Evolutionary conservation across 2,888 invertebrate genomes (phyloP).

Genomic region (Eupithecia inturbata): DNA sequence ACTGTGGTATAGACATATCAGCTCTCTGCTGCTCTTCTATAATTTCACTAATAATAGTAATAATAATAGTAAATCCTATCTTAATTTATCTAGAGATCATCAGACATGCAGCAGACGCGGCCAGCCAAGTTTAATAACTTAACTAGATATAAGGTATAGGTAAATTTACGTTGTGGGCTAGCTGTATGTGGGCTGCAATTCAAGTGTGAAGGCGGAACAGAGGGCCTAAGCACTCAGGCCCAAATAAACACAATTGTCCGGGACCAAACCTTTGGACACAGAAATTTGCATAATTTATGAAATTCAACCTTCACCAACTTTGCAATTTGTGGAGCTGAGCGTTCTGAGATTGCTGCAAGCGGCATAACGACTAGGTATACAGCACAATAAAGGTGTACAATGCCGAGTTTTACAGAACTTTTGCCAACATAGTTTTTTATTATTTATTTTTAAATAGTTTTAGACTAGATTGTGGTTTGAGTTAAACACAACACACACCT

Average conservation of each 20-base stretch:
- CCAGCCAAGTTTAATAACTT: background rate
- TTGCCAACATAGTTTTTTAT: no score
- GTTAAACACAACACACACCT: no score
- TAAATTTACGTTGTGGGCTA: background rate
- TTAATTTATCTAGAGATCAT: background rate
- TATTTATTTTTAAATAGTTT: no score
- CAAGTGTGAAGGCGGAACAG: conserved; percentile 31
- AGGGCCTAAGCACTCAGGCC: conserved; percentile 44
- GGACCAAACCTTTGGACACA: conserved; percentile 37
- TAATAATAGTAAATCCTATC: no score
- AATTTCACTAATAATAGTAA: no score
- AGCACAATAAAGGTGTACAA: background rate
- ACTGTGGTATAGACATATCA: no score
- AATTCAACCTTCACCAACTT: conserved; percentile 43
- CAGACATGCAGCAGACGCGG: no score
- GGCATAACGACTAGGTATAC: background rate
- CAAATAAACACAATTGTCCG: conserved; percentile 46
- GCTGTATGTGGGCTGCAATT: background rate
- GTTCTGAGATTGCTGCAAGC: conserved; percentile 6
- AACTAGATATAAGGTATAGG: background rate
- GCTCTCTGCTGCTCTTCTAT: no score
- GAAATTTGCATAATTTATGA: conserved; percentile 46
- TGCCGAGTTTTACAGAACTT: no score
- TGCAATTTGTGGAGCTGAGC: conserved; percentile 37
- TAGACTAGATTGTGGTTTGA: no score